Conservation (phyloP, 1,140 invertebrate species). For the Drosophila fuyamai region DNA sequence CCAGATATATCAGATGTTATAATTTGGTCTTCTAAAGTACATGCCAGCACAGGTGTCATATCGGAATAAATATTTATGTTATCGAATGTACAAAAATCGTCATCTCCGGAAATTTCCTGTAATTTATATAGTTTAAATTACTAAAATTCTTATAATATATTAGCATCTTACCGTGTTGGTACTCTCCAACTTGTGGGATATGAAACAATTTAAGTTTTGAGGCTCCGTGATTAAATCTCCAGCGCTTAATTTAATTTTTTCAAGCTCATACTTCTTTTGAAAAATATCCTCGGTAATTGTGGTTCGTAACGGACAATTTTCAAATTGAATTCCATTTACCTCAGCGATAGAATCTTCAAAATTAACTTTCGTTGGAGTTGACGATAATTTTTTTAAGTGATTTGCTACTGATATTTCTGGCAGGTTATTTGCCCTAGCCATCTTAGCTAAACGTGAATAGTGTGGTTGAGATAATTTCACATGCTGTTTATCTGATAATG, state of each 20-base stretch:
- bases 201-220: conserved; percentile 31
- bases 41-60: conserved; percentile 18
- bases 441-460: conserved; percentile 2
- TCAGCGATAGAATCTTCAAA: background rate
- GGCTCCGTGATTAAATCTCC: conserved; percentile 24
- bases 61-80: conserved; percentile 44
- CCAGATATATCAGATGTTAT: conserved; percentile 5
- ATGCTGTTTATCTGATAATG: background rate
- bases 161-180: conserved; percentile 41
- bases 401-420: background rate
- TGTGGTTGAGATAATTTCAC: background rate
- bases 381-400: background rate
- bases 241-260: conserved; percentile 52
- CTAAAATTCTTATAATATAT: background rate
- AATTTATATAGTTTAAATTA: background rate
- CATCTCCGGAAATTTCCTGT: conserved; percentile 47
- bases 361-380: conserved; percentile 4
- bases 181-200: conserved; percentile 35
- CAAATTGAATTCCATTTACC: conserved; percentile 7
- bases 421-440: background rate
- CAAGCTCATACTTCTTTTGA: conserved; percentile 54
- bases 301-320: background rate
- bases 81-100: conserved; percentile 30
- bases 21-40: conserved; percentile 15
- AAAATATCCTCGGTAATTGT: conserved; percentile 14